A percentile compares a stretch with the other conserved stretches of the same genome.
phyloP scores from a whole-genome alignment of 2,113 vertebrate species.

The Porphyrio hochstetteri region DNA sequence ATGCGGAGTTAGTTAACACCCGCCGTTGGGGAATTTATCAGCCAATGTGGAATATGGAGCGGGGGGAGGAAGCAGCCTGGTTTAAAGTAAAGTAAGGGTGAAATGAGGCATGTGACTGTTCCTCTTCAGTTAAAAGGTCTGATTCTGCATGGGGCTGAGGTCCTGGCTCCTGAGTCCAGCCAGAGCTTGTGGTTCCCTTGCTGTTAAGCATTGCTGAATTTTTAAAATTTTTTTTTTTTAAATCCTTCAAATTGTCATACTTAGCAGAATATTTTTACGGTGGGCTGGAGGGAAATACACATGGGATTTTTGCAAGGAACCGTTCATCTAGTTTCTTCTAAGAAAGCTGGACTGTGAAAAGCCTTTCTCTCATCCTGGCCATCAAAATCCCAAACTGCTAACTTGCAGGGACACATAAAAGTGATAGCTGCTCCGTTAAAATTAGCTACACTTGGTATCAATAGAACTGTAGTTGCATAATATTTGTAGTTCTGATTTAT shows the following conservation, averaged over 20 bases:
- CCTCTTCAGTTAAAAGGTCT: conserved; percentile 47
- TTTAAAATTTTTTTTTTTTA: not conserved
- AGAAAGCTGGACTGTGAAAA: not conserved
- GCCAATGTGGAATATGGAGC: conserved; percentile 53
- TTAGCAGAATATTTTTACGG: conserved; percentile 2
- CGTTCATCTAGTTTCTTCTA: not conserved
- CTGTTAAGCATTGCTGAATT: not conserved
- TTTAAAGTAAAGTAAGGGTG: conserved; percentile 61
- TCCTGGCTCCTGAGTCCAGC: not conserved
- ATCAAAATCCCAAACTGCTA: not conserved
- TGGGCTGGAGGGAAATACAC: not conserved
- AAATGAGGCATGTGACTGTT: conserved; percentile 61
- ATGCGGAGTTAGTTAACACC: conserved; percentile 73
- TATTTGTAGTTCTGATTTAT: conserved; percentile 31
- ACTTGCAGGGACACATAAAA: not conserved
- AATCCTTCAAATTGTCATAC: not conserved
- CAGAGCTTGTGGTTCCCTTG: not conserved
- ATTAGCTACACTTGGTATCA: not conserved
- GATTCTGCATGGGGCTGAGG: conserved; percentile 13
- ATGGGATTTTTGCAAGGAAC: conserved; percentile 3
- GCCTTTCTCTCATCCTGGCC: not conserved
- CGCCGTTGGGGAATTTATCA: conserved; percentile 68
- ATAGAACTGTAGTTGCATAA: conserved; percentile 20
- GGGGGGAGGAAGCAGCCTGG: conserved; percentile 26
- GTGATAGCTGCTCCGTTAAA: not conserved